These are phyloP conservation scores for Gymnothorax reevesii DNA, from an alignment of 2,797 vertebrate species.

Conservation along the genomic window DNA sequence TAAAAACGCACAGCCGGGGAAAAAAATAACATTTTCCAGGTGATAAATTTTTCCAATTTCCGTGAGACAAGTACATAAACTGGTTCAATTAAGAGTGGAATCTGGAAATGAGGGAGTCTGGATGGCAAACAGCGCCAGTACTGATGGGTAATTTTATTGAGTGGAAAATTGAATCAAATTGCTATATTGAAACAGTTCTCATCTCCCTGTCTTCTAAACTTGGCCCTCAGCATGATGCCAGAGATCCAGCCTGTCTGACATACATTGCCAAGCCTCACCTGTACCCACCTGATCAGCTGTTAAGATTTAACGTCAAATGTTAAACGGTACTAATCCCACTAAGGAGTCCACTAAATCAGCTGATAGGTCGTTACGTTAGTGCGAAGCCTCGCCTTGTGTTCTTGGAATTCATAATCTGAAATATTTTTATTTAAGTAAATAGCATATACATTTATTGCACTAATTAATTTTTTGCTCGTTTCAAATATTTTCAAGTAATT, in stretches of 20 bases:
- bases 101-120: conserved; percentile 80
- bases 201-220: conserved; percentile 26
- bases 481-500: background rate
- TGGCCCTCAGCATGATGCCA: conserved; percentile 27
- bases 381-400: background rate
- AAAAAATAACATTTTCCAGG: conserved; percentile 93
- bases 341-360: background rate
- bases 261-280: background rate
- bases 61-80: conserved; percentile 89
- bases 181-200: conserved; percentile 82
- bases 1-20: conserved; percentile 85
- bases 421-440: too few species aligned
- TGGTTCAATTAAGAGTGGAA: conserved; percentile 86
- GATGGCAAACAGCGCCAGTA: conserved; percentile 63
- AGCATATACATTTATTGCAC: background rate
- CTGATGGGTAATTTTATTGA: conserved; percentile 94
- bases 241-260: background rate
- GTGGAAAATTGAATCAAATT: conserved; percentile 98
- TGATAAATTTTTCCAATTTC: conserved; percentile 96
- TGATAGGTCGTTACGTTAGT: background rate
- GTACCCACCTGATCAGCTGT: conserved; percentile 7
- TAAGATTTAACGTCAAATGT: conserved; percentile 3
- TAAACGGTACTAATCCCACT: background rate
- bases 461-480: background rate
- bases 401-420: background rate